Base-by-base conservation (phyloP, 2,113 vertebrate species). In the Myiozetetes cayanensis region DNA sequence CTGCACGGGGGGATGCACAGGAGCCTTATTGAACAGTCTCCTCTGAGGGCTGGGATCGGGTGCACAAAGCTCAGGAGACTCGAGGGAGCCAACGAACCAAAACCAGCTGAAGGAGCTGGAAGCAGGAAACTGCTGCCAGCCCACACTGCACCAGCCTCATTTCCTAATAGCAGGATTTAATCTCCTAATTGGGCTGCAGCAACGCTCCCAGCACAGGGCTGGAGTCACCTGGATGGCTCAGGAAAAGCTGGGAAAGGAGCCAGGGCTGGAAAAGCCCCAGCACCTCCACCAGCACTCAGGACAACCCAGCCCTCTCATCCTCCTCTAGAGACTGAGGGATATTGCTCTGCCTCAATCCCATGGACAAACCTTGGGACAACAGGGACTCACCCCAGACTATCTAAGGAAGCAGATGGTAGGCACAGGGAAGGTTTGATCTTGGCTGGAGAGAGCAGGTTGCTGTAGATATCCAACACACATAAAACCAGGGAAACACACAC, bases 381-480 rank as follows among this genome's bases (percentile, higher is more conserved):
- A 27, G 20, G 55, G 52, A 8, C 61, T 49, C 27, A 6, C 55
- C 52, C 12, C 27, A n/a, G 65, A n/a, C 0, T 2, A 73, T 25
- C 28, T 22, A 9, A 65, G 31, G 74, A 55, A 41, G 41, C 2
- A 22, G 46, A 3, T 0, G 35, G 25, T 3, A 23, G 58, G 41
- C 55, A 39, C 0, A 2, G 47, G 50, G 43, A 63, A 55, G 56
- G 35, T 5, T 47, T 31, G 84, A 30, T 50, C 33, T 50, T 0
- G 37, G 7, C 0, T 3, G 39, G 37, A 28, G 43, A 4, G 16
- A 44, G 43, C 31, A 33, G 43, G 22, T 49, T 19, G 49, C 66
- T 28, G 33, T 3, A 4, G 7, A 4, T 1, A 28, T 1, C 0
- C n/a, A 10, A 15, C 3, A 7, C 25, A 3, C 1, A 24, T 2